Evolutionary conservation across 2,888 invertebrate species (phyloP).

Genomic region (Drosophila nigricruria): DNA sequence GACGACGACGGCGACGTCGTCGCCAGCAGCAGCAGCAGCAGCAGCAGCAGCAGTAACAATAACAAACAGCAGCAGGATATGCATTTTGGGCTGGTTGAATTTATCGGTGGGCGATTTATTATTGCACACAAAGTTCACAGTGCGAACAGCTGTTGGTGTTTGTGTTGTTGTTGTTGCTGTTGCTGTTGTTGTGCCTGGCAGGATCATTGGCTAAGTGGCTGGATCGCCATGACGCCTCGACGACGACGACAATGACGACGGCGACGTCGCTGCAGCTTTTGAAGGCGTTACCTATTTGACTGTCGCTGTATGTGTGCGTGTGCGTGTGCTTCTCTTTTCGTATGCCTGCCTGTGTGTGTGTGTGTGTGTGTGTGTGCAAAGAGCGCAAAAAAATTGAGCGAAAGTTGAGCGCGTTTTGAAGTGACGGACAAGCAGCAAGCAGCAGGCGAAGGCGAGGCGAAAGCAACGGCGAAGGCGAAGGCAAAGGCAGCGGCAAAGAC

Average conservation of each 20-base stretch:
- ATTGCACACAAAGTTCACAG: constrained; percentile 41
- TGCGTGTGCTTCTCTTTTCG: constrained; percentile 23
- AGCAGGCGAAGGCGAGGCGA: constrained; percentile 16
- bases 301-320: constrained; percentile 41
- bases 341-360: constrained; percentile 23
- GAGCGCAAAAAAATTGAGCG: constrained; percentile 68
- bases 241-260: constrained; percentile 13
- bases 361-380: constrained; percentile 42
- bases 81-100: constrained; percentile 73
- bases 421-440: constrained; percentile 49
- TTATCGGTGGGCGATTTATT: constrained; percentile 73
- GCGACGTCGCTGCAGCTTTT: constrained; percentile 66
- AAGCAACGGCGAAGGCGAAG: constrained; percentile 23
- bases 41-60: constrained; percentile 13
- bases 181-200: constrained; percentile 49
- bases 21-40: constrained; percentile 8
- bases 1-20: constrained; percentile 52
- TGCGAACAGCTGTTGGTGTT: constrained; percentile 61
- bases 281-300: constrained; percentile 83
- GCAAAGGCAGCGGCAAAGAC: constrained; percentile 45
- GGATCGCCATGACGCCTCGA: constrained; percentile 62
- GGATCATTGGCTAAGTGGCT: constrained; percentile 75
- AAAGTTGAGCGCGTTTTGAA: constrained; percentile 61
- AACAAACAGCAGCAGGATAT: constrained; percentile 58
- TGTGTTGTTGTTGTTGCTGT: constrained; percentile 27